These are phyloP conservation scores for Rhopilema esculentum DNA, from an alignment of 30 jellyfish, hydroid and myxozoan species.

Conservation along the genomic window DNA sequence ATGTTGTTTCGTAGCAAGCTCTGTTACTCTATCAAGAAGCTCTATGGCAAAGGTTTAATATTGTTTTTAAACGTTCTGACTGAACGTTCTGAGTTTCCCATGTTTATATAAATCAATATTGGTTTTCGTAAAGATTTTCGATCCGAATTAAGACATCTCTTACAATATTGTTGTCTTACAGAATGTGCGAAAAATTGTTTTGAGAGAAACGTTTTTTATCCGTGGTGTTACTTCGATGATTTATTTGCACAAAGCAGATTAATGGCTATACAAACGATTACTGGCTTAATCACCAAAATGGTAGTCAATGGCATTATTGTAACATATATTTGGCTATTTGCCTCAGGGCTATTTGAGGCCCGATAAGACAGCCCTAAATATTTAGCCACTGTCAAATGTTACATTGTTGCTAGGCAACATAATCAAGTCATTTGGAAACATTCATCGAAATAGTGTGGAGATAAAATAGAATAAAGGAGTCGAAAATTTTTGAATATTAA, in stretches of 20 bases:
- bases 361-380: not conserved
- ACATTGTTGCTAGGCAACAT: not conserved
- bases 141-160: not conserved
- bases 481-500: no score
- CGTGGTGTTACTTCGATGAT: not conserved
- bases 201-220: not conserved
- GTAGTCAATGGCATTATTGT: not conserved
- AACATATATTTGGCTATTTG: not conserved
- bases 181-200: not conserved
- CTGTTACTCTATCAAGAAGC: no score
- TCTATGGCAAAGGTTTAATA: no score
- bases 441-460: not conserved
- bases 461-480: no score
- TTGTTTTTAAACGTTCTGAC: not conserved
- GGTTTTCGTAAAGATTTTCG: not conserved
- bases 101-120: not conserved
- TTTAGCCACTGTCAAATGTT: not conserved
- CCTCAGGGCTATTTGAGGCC: not conserved
- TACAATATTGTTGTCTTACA: not conserved
- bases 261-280: not conserved
- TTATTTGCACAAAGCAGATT: not conserved
- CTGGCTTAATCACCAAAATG: not conserved
- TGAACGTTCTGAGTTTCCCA: not conserved
- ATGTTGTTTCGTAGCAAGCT: no score
- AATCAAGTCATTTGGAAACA: not conserved